Evolutionary conservation across 1,140 invertebrate species (phyloP).

Genomic region (Aphaenogaster rudis): DNA sequence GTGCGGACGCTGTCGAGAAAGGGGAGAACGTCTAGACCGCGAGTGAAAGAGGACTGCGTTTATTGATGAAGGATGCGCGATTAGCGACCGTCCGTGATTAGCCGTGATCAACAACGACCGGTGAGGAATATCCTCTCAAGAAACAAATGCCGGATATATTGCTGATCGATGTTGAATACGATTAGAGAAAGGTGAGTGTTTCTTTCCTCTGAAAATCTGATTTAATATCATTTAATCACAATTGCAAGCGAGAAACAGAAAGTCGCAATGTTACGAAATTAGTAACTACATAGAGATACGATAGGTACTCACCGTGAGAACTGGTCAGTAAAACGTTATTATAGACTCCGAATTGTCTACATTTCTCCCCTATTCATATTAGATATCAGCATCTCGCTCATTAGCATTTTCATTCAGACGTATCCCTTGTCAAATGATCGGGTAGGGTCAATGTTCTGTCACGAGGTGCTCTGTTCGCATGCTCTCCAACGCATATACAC

Average conservation of each 20-base stretch:
- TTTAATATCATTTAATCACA: neutral
- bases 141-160: slow-evolving; percentile 9
- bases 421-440: slow-evolving; percentile 44
- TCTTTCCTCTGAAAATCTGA: neutral
- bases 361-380: slow-evolving; percentile 7
- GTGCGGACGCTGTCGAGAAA: slow-evolving; percentile 4
- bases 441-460: slow-evolving; percentile 70
- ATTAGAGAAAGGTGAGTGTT: slow-evolving; percentile 28
- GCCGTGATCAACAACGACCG: neutral
- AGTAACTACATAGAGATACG: neutral
- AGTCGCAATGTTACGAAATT: neutral
- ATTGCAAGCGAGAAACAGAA: neutral
- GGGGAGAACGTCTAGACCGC: neutral
- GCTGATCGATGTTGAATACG: neutral
- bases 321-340: neutral
- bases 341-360: neutral
- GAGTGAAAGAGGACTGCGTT: slow-evolving; percentile 29
- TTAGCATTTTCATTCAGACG: slow-evolving; percentile 47
- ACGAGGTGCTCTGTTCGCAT: slow-evolving; percentile 46
- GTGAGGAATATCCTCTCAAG: neutral
- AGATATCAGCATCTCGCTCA: slow-evolving; percentile 3
- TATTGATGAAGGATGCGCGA: neutral
- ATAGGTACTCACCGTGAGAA: neutral
- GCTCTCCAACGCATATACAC: slow-evolving; percentile 7
- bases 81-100: slow-evolving; percentile 10